Evolutionary conservation across 2,888 invertebrate species (phyloP).

Genomic region (Agrotis ipsilon): DNA sequence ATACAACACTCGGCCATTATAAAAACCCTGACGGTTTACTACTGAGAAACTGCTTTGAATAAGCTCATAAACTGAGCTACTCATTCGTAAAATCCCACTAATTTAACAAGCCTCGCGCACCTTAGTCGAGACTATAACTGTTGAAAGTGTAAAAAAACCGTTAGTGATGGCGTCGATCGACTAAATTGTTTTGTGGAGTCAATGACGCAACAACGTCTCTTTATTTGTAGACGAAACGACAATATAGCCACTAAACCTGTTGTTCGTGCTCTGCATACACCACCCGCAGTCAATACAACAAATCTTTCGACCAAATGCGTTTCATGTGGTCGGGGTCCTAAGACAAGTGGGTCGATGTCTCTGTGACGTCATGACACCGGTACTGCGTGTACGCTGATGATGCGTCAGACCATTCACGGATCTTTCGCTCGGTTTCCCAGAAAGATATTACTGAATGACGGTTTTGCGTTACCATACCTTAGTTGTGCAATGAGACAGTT

Average conservation of each 20-base stretch:
- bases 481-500: conserved; percentile 43
- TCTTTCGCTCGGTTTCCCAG: conserved; percentile 66
- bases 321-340: conserved; percentile 19
- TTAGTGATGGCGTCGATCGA: conserved; percentile 7
- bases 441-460: conserved; percentile 49
- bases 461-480: conserved; percentile 45
- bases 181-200: conserved; percentile 14
- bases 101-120: conserved; percentile 41
- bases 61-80: conserved; percentile 43
- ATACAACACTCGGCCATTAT: conserved; percentile 55
- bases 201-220: conserved; percentile 16
- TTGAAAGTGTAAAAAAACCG: conserved; percentile 49
- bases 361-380: conserved; percentile 67
- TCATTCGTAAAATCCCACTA: conserved; percentile 50
- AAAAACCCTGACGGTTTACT: conserved; percentile 36
- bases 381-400: conserved; percentile 63
- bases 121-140: conserved; percentile 40
- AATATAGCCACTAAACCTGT: conserved; percentile 8
- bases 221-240: conserved; percentile 23
- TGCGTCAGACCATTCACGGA: conserved; percentile 68
- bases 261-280: conserved; percentile 12
- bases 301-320: conserved; percentile 23
- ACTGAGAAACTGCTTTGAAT: conserved; percentile 47
- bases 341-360: conserved; percentile 55
- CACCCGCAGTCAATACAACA: neutral